A percentile compares a stretch with the other conserved stretches of the same genome.
phyloP scores from a whole-genome alignment of 2,797 vertebrate species.

The Neostethus bicornis region DNA sequence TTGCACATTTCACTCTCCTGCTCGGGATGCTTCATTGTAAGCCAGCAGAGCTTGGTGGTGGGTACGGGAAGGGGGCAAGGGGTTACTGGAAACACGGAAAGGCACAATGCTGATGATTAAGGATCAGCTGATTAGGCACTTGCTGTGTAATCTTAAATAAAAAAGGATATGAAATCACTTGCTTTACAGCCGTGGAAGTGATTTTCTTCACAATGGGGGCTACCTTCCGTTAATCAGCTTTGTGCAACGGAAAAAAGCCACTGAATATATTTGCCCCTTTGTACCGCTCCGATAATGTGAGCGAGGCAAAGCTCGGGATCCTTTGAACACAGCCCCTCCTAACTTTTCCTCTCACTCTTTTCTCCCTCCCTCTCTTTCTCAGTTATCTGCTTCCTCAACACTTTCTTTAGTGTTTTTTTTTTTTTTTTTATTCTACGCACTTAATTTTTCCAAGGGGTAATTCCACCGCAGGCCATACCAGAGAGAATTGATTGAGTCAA shows the following conservation, averaged over 20 bases:
- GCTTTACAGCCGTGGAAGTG: constrained; percentile 78
- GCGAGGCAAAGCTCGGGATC: constrained; percentile 49
- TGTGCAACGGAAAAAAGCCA: constrained; percentile 72
- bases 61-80: constrained; percentile 10
- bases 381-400: constrained; percentile 45
- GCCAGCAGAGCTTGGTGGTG: constrained; percentile 11
- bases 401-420: constrained; percentile 14
- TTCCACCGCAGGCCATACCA: constrained; percentile 44
- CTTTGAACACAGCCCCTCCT: constrained; percentile 37
- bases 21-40: constrained; percentile 43
- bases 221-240: constrained; percentile 81
- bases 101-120: constrained; percentile 79
- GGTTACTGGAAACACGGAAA: constrained; percentile 64
- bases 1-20: constrained; percentile 7
- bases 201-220: constrained; percentile 79
- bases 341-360: neutral
- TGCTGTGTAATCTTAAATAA: constrained; percentile 82
- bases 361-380: constrained; percentile 11
- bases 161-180: constrained; percentile 79
- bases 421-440: constrained; percentile 16
- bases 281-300: constrained; percentile 66
- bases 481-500: constrained; percentile 54
- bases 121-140: constrained; percentile 81
- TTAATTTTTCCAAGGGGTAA: constrained; percentile 47
- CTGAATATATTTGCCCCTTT: constrained; percentile 75